Evolutionary conservation across 2,113 vertebrate species (phyloP), one percentile per base, ranked within the genome.

Genomic region (Grammomys surdaster): DNA sequence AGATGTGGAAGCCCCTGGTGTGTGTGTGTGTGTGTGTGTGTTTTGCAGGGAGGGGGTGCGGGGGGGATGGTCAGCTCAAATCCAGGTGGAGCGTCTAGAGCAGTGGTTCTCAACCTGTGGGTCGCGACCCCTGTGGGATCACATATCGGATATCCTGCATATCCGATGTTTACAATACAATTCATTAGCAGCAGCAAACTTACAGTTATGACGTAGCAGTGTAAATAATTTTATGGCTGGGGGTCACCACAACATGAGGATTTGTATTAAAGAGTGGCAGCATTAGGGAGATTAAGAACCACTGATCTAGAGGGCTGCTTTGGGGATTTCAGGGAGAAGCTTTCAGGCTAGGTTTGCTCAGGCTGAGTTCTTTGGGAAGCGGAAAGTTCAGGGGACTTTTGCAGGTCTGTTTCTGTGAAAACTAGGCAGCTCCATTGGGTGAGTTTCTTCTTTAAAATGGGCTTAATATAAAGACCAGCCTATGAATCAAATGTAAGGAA

Each of bases 341-440:
- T 87, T 92, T 78, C 77, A 80, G 82, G 91, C 43, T 36, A 12
- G 78, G 90, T 67, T 93, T 70, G 33, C 89, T 81, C 63, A 91
- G 43, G 94, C 26, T 48, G n/a, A 67, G 54, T 11, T 54, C 7
- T 6, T n/a, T 70, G 78, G 70, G 51, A 36, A 0, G 1, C 1
- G 8, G 31, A 4, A 40, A 60, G 26, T 3, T 28, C 40, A 43
- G 28, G n/a, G 56, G 10, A n/a, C 19, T 26, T 82, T 46, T 17
- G 3, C 16, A 70, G 17, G 56, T 51, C 33, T 78, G 60, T 60
- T 75, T 14, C 73, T 82, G 5, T 81, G 40, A 43, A 90, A 95
- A 85, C 77, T 67, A n/a, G 19, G 20, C 7, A 77, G 46, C 51
- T 46, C 87, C n/a, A 40, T 8, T 24, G 20, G 8, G 20, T 20